phyloP scores from a whole-genome alignment of 2,888 invertebrate species.

The Suillia variegata region DNA sequence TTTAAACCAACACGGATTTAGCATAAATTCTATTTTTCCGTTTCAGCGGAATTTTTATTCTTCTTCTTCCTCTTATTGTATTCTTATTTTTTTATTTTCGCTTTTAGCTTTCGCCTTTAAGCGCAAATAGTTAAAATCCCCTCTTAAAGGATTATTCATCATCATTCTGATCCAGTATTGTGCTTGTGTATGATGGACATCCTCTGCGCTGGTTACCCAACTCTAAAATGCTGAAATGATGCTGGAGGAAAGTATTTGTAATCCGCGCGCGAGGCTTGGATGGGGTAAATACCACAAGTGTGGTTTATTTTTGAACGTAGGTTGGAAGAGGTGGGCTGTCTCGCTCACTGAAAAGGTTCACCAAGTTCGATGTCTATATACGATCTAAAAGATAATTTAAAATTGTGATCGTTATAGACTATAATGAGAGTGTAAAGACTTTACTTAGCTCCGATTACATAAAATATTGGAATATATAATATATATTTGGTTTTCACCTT shows the following conservation, averaged over 20 bases:
- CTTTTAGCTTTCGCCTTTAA: conserved; percentile 16
- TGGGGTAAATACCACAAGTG: background rate
- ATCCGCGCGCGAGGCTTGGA: background rate
- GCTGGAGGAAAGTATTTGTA: background rate
- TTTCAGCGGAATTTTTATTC: conserved; percentile 8
- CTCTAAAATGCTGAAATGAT: conserved; percentile 1
- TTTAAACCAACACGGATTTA: conserved; percentile 29
- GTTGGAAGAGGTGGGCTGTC: too few relatives aligned
- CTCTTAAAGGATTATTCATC: conserved; percentile 35
- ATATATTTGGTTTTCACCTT: too few relatives aligned
- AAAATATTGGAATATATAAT: too few relatives aligned
- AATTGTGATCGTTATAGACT: too few relatives aligned
- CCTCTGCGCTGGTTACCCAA: background rate
- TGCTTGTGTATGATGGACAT: conserved; percentile 19
- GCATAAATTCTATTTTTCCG: conserved; percentile 24
- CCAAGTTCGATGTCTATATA: too few relatives aligned
- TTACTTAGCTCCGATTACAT: too few relatives aligned
- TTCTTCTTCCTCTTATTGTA: too few relatives aligned
- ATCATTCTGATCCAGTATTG: conserved; percentile 26
- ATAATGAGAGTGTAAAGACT: too few relatives aligned
- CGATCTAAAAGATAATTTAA: too few relatives aligned
- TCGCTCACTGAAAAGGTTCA: too few relatives aligned
- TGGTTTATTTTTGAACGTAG: background rate
- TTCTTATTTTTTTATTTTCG: background rate
- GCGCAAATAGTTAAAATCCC: conserved; percentile 29